phyloP scores from a whole-genome alignment of 2,797 vertebrate genomes.

The Margarornis squamiger region DNA sequence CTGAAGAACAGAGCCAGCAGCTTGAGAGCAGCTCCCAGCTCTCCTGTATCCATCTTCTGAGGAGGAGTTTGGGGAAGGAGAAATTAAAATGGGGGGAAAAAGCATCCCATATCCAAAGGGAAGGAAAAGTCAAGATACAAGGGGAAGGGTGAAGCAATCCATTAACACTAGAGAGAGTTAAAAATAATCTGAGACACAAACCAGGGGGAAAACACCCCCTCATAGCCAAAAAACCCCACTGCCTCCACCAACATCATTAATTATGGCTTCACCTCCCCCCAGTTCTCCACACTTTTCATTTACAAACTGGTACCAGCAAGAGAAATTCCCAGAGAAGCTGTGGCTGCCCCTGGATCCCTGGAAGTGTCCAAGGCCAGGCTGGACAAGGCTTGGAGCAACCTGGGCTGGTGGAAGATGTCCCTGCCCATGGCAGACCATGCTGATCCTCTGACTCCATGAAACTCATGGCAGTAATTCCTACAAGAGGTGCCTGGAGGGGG shows the following conservation, averaged over 20 bases:
- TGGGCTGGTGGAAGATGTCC: fast-evolving
- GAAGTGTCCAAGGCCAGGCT: background rate
- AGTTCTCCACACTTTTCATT: background rate
- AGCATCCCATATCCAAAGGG: background rate
- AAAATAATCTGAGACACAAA: background rate
- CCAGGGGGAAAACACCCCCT: fast-evolving
- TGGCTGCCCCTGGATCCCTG: background rate
- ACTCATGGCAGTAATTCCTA: background rate
- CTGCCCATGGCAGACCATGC: background rate
- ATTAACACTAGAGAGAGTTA: background rate
- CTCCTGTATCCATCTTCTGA: background rate
- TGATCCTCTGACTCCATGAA: background rate
- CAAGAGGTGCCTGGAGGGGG: background rate
- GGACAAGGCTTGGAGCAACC: background rate
- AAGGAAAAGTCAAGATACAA: background rate
- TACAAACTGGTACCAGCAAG: background rate
- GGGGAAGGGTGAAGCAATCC: background rate
- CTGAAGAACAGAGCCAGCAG: background rate
- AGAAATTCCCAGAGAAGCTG: background rate
- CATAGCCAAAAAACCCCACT: background rate
- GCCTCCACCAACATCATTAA: background rate
- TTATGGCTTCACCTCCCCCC: background rate
- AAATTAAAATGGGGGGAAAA: background rate
- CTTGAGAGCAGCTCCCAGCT: background rate
- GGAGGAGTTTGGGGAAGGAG: background rate